A percentile compares a stretch with the other conserved stretches of the same genome.
phyloP scores from a whole-genome alignment of 2,888 invertebrate genomes.

The Heterodera filipjevi region DNA sequence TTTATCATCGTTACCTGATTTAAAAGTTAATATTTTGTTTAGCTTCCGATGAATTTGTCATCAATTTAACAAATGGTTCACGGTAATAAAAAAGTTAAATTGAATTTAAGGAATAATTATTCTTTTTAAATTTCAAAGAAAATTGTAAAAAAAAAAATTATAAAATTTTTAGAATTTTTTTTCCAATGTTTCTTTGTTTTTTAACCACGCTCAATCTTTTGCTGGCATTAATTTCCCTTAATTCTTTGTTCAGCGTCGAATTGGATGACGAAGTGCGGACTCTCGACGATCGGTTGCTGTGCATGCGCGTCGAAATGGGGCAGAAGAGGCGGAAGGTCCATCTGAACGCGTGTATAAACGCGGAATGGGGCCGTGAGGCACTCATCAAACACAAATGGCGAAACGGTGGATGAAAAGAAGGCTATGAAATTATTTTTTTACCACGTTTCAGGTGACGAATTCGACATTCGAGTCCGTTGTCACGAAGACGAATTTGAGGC shows the following conservation, averaged over 20 bases:
- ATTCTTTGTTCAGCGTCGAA: conserved; percentile 46
- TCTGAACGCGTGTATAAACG: conserved; percentile 62
- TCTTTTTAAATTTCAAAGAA: too few relatives aligned
- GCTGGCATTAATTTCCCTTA: not conserved
- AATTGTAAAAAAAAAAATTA: too few relatives aligned
- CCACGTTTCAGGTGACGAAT: conserved; percentile 51
- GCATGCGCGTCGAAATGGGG: conserved; percentile 53
- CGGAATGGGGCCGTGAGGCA: conserved; percentile 63
- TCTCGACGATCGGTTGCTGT: conserved; percentile 60
- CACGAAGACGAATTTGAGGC: conserved; percentile 61
- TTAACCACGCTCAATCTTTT: not conserved
- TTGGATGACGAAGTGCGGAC: conserved; percentile 53
- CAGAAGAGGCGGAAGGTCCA: conserved; percentile 43
- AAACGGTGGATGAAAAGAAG: conserved; percentile 14
- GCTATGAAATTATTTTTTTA: not conserved
- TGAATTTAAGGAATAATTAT: too few relatives aligned
- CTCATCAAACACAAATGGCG: conserved; percentile 50
- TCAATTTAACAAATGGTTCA: conserved; percentile 60
- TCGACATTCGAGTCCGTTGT: conserved; percentile 62
- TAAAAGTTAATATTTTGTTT: conserved; percentile 9
- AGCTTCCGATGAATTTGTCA: conserved; percentile 57
- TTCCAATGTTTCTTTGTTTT: too few relatives aligned
- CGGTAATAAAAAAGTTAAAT: conserved; percentile 11
- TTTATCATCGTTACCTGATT: conserved; percentile 7
- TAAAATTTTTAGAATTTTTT: too few relatives aligned